Evolutionary conservation across 2,888 invertebrate species (phyloP).

Genomic region (Dryadula phaetusa): DNA sequence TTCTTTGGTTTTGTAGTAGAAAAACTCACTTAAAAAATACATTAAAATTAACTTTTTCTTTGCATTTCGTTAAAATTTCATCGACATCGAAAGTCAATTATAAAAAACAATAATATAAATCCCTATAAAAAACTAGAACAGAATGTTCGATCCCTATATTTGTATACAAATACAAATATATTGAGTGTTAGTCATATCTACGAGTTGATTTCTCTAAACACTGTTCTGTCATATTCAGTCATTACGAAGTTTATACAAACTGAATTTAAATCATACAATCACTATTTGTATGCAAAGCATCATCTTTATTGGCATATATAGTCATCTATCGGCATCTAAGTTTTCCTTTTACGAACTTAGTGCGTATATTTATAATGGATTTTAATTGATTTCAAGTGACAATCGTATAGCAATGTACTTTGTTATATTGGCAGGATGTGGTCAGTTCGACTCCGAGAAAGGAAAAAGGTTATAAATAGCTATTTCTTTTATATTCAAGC

Average conservation of each 20-base stretch:
- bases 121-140: no score
- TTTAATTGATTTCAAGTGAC: constrained; percentile 12
- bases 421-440: neutral
- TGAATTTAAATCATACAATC: constrained; percentile 37
- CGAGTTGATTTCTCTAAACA: constrained; percentile 3
- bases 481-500: no score
- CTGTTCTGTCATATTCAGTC: constrained; percentile 29
- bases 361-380: constrained; percentile 1
- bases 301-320: neutral
- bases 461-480: no score
- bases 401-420: neutral
- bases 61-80: no score
- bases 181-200: neutral
- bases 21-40: no score
- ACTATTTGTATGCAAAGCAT: constrained; percentile 38
- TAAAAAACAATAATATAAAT: no score
- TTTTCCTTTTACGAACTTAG: constrained; percentile 19
- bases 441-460: neutral
- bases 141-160: no score
- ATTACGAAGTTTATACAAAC: constrained; percentile 26
- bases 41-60: no score
- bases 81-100: no score
- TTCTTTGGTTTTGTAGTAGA: no score
- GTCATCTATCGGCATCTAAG: neutral
- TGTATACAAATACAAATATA: no score